A percentile compares a stretch with the other conserved stretches of the same genome.
These are phyloP conservation scores for Leiothrix lutea DNA, from an alignment of 2,113 vertebrate genomes.

Conservation along the genomic window DNA sequence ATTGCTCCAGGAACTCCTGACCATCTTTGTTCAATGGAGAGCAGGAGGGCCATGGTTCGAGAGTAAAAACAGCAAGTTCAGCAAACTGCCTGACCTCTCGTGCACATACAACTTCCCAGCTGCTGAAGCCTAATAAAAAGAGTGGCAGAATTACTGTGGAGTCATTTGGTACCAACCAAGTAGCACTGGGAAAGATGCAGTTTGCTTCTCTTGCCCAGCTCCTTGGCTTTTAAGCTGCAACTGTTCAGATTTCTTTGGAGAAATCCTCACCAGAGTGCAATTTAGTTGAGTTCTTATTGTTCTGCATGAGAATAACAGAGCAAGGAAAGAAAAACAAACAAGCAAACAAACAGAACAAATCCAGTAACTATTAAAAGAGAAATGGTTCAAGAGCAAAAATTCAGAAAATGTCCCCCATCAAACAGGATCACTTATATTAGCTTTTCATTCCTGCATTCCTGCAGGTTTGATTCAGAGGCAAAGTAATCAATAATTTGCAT, in stretches of 20 bases:
- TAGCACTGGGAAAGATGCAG: neutral
- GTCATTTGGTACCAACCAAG: neutral
- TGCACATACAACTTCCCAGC: neutral
- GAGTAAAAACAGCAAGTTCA: neutral
- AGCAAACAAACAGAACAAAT: neutral
- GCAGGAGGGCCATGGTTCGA: neutral
- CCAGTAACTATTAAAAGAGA: neutral
- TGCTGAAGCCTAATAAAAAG: neutral
- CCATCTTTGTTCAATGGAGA: neutral
- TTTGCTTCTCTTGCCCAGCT: neutral
- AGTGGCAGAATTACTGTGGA: neutral
- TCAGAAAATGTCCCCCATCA: neutral
- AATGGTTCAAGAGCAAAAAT: neutral
- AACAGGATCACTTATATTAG: neutral
- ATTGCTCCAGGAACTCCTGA: conserved; percentile 21
- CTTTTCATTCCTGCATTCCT: neutral
- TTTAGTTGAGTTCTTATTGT: neutral
- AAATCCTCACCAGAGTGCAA: neutral
- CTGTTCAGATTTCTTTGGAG: neutral
- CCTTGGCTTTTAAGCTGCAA: neutral
- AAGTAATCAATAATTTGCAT: neutral
- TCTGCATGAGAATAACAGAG: neutral
- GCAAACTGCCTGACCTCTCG: neutral
- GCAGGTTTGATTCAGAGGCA: neutral
- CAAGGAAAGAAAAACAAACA: neutral